phyloP scores from a whole-genome alignment of 2,113 vertebrate genomes.

The Muntiacus reevesi region DNA sequence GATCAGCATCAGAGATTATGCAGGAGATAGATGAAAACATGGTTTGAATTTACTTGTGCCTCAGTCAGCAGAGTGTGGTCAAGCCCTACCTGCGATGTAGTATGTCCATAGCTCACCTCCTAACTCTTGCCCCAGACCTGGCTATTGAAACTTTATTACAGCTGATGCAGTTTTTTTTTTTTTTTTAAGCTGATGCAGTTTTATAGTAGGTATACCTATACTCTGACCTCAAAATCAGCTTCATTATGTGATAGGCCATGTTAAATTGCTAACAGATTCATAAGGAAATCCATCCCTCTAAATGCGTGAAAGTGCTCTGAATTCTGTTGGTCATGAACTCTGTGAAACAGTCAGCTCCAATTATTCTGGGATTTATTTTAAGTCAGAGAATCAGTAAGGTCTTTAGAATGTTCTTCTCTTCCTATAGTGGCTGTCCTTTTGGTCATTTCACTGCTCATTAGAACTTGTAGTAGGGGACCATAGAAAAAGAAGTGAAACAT shows the following conservation, averaged over 20 bases:
- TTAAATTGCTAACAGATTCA: not conserved
- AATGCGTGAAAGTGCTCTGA: not conserved
- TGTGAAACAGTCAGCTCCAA: not conserved
- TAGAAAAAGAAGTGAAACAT: conserved; percentile 31
- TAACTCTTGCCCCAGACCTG: not conserved
- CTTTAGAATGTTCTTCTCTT: not conserved
- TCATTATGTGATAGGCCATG: not conserved
- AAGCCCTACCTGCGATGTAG: not conserved
- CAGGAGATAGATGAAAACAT: not conserved
- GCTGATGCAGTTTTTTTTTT: not conserved
- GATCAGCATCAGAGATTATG: not conserved
- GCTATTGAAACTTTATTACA: not conserved
- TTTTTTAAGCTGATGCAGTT: not conserved
- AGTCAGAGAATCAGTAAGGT: not conserved
- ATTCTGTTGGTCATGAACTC: not conserved
- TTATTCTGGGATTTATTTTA: not conserved
- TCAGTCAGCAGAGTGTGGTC: not conserved
- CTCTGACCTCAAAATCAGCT: not conserved
- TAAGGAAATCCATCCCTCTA: not conserved
- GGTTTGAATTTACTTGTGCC: not conserved
- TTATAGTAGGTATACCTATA: not conserved
- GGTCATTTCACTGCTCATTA: conserved; percentile 17
- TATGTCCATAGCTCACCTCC: not conserved
- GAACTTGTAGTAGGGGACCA: not conserved
- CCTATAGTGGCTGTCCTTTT: not conserved